Conservation (phyloP, 2,888 invertebrate genomes). For the Heliconius erato region DNA sequence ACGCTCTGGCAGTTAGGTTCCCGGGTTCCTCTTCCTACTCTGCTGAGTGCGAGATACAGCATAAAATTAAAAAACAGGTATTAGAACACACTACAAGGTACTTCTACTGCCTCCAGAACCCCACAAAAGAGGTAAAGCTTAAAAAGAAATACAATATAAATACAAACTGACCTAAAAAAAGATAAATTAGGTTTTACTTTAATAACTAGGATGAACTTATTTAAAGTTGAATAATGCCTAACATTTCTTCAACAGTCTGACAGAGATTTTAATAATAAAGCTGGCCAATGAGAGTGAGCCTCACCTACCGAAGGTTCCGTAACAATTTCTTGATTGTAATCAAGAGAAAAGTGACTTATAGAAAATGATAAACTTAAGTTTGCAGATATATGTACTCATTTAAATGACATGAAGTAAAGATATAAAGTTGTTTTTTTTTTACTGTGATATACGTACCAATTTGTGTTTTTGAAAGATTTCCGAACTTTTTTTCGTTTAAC, state of each 20-base stretch:
- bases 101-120: not conserved
- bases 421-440: not conserved
- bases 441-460: too few relatives aligned
- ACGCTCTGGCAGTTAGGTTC: too few relatives aligned
- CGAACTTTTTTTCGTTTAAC: too few relatives aligned
- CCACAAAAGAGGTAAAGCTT: not conserved
- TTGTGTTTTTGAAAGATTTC: too few relatives aligned
- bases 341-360: not conserved
- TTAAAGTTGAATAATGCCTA: not conserved
- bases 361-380: not conserved
- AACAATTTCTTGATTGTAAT: not conserved
- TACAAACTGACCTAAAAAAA: not conserved
- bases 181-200: not conserved
- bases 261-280: not conserved
- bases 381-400: not conserved
- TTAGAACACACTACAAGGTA: too few relatives aligned
- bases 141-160: not conserved
- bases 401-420: not conserved
- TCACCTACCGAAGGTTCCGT: not conserved
- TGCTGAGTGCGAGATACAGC: too few relatives aligned
- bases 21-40: too few relatives aligned
- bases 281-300: not conserved
- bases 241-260: not conserved
- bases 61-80: too few relatives aligned
- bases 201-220: not conserved